A percentile compares a stretch with the other conserved stretches of the same genome.
Conservation (phyloP, 2,888 invertebrate species). For the Germaria angustata region DNA sequence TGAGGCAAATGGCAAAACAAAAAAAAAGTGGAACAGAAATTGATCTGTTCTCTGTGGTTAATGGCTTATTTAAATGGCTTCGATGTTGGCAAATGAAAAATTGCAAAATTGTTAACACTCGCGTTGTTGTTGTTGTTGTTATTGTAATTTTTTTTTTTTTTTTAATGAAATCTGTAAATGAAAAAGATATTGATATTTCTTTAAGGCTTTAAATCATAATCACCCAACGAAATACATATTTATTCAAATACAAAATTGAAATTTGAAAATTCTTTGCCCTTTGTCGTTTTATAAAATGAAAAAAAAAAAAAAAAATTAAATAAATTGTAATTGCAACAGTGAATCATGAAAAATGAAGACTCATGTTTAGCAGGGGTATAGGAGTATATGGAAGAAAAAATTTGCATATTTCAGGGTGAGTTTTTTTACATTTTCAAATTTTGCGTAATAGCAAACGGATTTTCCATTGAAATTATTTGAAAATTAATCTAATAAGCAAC, state of each 20-base stretch:
- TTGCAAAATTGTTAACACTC: conserved; percentile 73
- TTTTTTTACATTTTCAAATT: conserved; percentile 26
- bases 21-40: conserved; percentile 49
- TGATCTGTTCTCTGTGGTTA: conserved; percentile 74
- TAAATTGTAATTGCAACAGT: conserved; percentile 61
- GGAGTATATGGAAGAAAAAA: conserved; percentile 31
- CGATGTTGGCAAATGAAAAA: conserved; percentile 75
- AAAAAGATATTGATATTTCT: conserved; percentile 77
- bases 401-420: conserved; percentile 70
- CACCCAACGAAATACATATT: conserved; percentile 65
- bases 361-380: conserved; percentile 41
- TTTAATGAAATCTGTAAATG: conserved; percentile 51
- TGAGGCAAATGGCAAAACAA: conserved; percentile 62
- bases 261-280: conserved; percentile 43
- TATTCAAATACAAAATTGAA: conserved; percentile 55
- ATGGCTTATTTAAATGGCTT: conserved; percentile 78
- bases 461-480: conserved; percentile 72
- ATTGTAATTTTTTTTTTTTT: too few relatives aligned
- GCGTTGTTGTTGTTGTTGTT: not conserved
- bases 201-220: conserved; percentile 76
- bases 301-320: not conserved
- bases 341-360: conserved; percentile 57
- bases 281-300: not conserved
- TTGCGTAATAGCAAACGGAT: conserved; percentile 66
- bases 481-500: conserved; percentile 79